Evolutionary conservation across 2,113 vertebrate genomes (phyloP).

Genomic region (Zootoca vivipara): DNA sequence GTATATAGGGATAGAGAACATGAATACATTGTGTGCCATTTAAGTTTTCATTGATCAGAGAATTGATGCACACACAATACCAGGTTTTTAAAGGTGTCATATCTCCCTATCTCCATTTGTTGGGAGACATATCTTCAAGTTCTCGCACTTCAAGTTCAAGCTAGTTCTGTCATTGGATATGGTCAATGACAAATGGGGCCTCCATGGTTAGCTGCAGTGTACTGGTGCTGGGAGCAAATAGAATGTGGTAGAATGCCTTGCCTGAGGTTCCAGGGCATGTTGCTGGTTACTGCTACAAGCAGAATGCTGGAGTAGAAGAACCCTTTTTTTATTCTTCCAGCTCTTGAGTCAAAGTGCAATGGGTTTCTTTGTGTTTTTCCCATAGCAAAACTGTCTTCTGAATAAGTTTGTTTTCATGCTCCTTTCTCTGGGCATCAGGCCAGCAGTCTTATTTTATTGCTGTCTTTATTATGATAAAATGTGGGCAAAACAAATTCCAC

Average conservation of each 20-base stretch:
- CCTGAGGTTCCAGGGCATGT: not conserved
- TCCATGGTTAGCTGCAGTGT: not conserved
- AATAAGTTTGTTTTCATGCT: not conserved
- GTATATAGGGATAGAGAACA: no score
- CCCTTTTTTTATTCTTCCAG: not conserved
- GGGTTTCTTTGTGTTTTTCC: not conserved
- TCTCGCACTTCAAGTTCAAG: not conserved
- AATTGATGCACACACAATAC: no score
- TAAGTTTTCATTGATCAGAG: no score
- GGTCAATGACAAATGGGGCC: not conserved
- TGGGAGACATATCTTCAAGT: not conserved
- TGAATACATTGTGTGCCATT: no score
- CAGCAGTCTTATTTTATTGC: not conserved
- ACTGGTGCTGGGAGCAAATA: not conserved
- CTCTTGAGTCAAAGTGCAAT: not conserved
- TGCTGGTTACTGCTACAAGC: not conserved
- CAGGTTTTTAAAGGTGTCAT: no score
- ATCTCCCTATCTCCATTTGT: not conserved
- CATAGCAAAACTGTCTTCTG: not conserved
- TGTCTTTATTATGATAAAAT: not conserved
- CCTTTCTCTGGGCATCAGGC: not conserved
- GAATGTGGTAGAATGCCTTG: no score
- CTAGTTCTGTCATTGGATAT: not conserved
- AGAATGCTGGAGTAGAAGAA: not conserved
- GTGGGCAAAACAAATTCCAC: not conserved